Evolutionary conservation across 2,888 invertebrate genomes (phyloP).

Genomic region (Cosmorhoe ocellata): DNA sequence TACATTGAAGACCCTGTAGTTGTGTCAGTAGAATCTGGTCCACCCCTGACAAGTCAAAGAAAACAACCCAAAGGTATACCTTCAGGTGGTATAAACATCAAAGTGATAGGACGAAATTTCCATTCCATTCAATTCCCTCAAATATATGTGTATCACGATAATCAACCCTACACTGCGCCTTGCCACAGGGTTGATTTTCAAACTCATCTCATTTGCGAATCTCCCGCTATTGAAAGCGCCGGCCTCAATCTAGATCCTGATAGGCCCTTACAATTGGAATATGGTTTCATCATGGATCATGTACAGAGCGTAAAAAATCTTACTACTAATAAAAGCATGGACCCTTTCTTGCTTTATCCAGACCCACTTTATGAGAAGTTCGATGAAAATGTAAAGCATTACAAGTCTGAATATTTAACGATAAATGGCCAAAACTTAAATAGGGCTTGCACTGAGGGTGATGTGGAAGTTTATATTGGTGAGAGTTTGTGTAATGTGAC

Average conservation of each 20-base stretch:
- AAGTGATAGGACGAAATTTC: conserved; percentile 94
- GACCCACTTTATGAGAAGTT: conserved; percentile 95
- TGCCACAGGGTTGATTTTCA: conserved; percentile 87
- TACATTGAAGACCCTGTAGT: conserved; percentile 96
- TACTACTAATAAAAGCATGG: conserved; percentile 84
- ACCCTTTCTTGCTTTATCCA: conserved; percentile 92
- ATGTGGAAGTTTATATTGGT: conserved; percentile 94
- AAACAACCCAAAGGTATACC: conserved; percentile 94
- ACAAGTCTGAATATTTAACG: conserved; percentile 97
- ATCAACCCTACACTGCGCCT: conserved; percentile 86
- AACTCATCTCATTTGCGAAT: conserved; percentile 92
- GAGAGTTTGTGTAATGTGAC: conserved; percentile 96
- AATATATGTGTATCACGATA: conserved; percentile 96
- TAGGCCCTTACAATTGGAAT: conserved; percentile 91
- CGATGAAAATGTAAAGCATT: conserved; percentile 94
- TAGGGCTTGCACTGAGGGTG: conserved; percentile 93
- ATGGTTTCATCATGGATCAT: conserved; percentile 98
- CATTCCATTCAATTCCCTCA: conserved; percentile 95
- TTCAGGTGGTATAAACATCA: conserved; percentile 95
- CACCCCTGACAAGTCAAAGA: conserved; percentile 81
- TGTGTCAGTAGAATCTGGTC: conserved; percentile 91
- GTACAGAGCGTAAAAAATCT: conserved; percentile 92
- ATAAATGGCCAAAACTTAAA: conserved; percentile 96
- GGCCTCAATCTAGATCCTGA: conserved; percentile 88
- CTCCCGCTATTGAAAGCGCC: conserved; percentile 90